phyloP scores from a whole-genome alignment of 2,888 invertebrate species.

The Teinopalpus imperialis region DNA sequence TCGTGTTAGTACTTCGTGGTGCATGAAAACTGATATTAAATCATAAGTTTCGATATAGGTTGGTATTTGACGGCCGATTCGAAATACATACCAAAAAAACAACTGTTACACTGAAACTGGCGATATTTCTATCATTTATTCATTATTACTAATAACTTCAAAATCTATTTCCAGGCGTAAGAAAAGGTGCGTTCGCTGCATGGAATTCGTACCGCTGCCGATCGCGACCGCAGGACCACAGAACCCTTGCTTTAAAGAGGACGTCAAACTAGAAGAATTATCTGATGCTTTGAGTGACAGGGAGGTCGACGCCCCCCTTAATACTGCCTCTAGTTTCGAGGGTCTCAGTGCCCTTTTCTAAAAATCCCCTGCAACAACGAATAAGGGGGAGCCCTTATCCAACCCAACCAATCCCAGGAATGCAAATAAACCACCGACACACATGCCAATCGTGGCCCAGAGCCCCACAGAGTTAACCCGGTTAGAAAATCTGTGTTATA shows the following conservation, averaged over 20 bases:
- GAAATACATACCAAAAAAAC: too few species aligned
- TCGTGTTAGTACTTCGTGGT: too few species aligned
- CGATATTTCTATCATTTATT: too few species aligned
- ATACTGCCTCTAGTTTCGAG: constrained; percentile 75
- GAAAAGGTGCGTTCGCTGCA: constrained; percentile 98
- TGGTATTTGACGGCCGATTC: too few species aligned
- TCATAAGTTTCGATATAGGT: too few species aligned
- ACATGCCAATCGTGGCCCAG: constrained; percentile 86
- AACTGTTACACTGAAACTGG: too few species aligned
- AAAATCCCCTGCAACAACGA: constrained; percentile 91
- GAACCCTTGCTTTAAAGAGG: constrained; percentile 91
- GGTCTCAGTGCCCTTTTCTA: constrained; percentile 79
- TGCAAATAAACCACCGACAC: constrained; percentile 94
- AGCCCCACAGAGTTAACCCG: constrained; percentile 57
- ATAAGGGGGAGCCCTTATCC: constrained; percentile 80
- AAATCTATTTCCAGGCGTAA: constrained; percentile 88
- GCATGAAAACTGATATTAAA: too few species aligned
- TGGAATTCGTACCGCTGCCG: constrained; percentile 92
- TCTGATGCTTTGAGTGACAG: constrained; percentile 83
- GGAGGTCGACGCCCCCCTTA: constrained; percentile 76
- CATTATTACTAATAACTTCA: too few species aligned
- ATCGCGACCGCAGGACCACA: constrained; percentile 89
- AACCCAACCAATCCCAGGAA: constrained; percentile 91
- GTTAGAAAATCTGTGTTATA: constrained; percentile 77
- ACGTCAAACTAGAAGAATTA: constrained; percentile 85